Conservation (phyloP, 1,140 invertebrate genomes). For the Eubasilissa regina region DNA sequence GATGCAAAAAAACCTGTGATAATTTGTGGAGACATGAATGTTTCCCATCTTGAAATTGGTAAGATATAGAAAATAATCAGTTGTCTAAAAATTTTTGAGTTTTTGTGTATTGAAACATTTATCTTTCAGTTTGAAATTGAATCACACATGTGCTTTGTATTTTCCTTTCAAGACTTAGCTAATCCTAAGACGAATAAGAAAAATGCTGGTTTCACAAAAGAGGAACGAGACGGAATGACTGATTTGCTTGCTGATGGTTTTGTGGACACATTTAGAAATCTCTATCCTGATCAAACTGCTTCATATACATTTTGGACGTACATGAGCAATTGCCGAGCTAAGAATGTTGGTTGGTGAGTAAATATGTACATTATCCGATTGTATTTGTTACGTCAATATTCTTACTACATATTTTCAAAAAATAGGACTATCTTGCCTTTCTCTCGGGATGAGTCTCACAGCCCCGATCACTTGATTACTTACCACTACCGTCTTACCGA, state of each 20-base stretch:
- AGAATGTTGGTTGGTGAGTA: constrained; percentile 94
- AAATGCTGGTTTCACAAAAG: constrained; percentile 95
- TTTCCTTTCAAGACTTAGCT: constrained; percentile 81
- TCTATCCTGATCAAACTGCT: constrained; percentile 88
- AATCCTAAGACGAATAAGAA: constrained; percentile 96
- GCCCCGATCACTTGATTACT: no score
- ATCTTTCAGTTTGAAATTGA: no score
- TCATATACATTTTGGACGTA: constrained; percentile 98
- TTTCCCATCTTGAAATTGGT: constrained; percentile 96
- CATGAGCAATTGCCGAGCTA: constrained; percentile 86
- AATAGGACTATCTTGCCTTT: not conserved
- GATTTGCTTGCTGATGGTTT: constrained; percentile 86
- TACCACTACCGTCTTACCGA: no score
- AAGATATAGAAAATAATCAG: constrained; percentile 53
- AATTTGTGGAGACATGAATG: constrained; percentile 97
- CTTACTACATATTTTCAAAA: no score
- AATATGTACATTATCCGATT: not conserved
- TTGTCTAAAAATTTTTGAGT: constrained; percentile 5
- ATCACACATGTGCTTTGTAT: no score
- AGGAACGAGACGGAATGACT: constrained; percentile 94
- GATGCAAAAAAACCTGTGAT: constrained; percentile 95
- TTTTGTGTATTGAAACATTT: not conserved
- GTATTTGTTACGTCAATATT: not conserved
- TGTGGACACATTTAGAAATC: constrained; percentile 89
- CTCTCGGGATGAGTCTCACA: no score